Percentiles rank a stretch among this genome's conserved stretches.
Evolutionary conservation across 64 coral and sea anemone genomes (phyloP).

Genomic region (Hydrozoanthus tunicans): DNA sequence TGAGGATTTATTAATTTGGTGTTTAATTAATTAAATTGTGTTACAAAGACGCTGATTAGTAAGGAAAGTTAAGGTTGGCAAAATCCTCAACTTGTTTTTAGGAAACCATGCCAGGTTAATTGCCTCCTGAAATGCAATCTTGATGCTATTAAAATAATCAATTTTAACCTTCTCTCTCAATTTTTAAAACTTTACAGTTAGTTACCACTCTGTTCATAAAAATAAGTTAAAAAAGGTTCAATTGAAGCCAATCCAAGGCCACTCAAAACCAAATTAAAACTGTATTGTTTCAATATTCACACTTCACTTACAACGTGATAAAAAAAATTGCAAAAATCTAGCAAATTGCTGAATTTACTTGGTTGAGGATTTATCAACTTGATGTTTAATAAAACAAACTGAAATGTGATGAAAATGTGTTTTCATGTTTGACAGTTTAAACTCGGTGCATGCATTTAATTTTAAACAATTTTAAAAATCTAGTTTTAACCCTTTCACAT

Average conservation of each 20-base stretch:
- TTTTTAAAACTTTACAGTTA: too few relatives aligned
- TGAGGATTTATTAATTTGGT: constrained; percentile 17
- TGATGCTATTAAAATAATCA: background rate
- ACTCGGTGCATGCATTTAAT: constrained; percentile 40
- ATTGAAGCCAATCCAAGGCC: too few relatives aligned
- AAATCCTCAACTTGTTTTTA: background rate
- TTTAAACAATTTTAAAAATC: background rate
- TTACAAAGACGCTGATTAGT: too few relatives aligned
- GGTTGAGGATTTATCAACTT: constrained; percentile 24
- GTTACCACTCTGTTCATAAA: too few relatives aligned
- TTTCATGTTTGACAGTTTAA: background rate
- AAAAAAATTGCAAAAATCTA: background rate
- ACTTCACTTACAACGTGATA: background rate
- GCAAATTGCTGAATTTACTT: background rate
- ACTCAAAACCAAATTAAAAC: too few relatives aligned
- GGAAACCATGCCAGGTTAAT: background rate
- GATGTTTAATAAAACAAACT: background rate
- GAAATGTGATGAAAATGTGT: background rate
- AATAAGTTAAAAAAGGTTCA: too few relatives aligned
- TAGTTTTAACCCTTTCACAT: background rate
- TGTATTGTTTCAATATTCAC: too few relatives aligned
- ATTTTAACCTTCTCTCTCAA: background rate
- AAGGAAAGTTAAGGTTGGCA: too few relatives aligned
- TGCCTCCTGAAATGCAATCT: background rate
- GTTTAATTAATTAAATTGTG: background rate